Evolutionary conservation across 2,888 invertebrate genomes (phyloP).

Genomic region (Mycogona germanica): DNA sequence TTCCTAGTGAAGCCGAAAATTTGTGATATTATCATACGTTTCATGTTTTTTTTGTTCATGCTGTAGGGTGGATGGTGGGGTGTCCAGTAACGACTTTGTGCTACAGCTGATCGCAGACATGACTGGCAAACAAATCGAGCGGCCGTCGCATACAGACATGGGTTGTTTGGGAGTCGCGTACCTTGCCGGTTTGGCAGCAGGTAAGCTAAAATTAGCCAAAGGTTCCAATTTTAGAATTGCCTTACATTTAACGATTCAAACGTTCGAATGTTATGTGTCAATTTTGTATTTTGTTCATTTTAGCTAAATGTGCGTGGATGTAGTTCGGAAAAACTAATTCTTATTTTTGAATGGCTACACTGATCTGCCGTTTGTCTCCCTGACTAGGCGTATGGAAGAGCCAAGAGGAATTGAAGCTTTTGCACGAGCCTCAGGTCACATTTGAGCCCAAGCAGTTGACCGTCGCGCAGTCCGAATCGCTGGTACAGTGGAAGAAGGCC

Average conservation of each 20-base stretch:
- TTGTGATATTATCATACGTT: slow-evolving; percentile 11
- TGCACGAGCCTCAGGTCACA: slow-evolving; percentile 46
- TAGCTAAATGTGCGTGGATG: neutral
- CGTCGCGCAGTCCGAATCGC: neutral
- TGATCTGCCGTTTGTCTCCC: slow-evolving; percentile 22
- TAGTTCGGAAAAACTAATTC: too few relatives aligned
- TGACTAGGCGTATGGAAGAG: slow-evolving; percentile 63
- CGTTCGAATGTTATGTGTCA: too few relatives aligned
- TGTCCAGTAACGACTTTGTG: slow-evolving; percentile 84
- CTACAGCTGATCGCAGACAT: slow-evolving; percentile 78
- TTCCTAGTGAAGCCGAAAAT: too few relatives aligned
- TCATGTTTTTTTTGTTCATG: neutral
- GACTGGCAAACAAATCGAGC: slow-evolving; percentile 57
- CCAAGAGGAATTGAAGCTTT: slow-evolving; percentile 48
- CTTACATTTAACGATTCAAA: too few relatives aligned
- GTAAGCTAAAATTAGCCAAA: slow-evolving; percentile 36
- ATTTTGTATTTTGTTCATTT: slow-evolving; percentile 11
- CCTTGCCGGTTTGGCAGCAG: slow-evolving; percentile 66
- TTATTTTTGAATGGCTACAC: too few relatives aligned
- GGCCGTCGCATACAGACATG: slow-evolving; percentile 61
- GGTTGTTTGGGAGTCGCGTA: slow-evolving; percentile 76
- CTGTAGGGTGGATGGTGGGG: slow-evolving; percentile 62
- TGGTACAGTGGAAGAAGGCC: slow-evolving; percentile 46
- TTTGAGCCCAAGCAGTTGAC: slow-evolving; percentile 41
- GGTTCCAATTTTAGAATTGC: slow-evolving; percentile 4